Conservation (phyloP, 2,797 vertebrate species). For the Triplophysa yarkandensis region DNA sequence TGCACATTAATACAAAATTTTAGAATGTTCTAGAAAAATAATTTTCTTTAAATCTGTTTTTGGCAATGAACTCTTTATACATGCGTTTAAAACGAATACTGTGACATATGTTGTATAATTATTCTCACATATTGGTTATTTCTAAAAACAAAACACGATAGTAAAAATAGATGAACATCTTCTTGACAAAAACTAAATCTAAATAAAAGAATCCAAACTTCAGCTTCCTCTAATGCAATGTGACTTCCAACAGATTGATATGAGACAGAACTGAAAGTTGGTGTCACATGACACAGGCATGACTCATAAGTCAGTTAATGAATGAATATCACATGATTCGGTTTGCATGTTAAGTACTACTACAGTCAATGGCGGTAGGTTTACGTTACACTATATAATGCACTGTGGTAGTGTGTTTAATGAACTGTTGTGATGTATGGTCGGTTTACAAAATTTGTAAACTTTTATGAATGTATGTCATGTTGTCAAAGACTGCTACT, state of each 20-base stretch:
- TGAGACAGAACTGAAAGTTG: slow-evolving; percentile 53
- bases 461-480: background rate
- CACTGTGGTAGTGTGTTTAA: background rate
- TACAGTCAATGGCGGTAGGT: background rate
- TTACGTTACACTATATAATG: background rate
- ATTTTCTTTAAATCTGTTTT: no score
- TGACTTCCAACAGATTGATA: slow-evolving; percentile 44
- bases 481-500: no score
- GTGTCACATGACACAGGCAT: slow-evolving; percentile 40
- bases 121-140: background rate
- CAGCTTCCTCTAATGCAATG: slow-evolving; percentile 39
- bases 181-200: background rate
- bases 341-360: background rate
- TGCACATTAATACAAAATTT: no score
- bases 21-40: no score
- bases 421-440: background rate
- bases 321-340: slow-evolving; percentile 45
- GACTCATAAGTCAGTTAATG: slow-evolving; percentile 38
- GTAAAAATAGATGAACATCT: background rate
- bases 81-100: no score
- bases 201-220: background rate
- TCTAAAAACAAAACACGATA: background rate
- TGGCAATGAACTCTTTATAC: no score
- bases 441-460: background rate
- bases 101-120: no score